These are phyloP conservation scores for Leptopilina myrica DNA, from an alignment of 2,888 invertebrate species.

Conservation along the genomic window DNA sequence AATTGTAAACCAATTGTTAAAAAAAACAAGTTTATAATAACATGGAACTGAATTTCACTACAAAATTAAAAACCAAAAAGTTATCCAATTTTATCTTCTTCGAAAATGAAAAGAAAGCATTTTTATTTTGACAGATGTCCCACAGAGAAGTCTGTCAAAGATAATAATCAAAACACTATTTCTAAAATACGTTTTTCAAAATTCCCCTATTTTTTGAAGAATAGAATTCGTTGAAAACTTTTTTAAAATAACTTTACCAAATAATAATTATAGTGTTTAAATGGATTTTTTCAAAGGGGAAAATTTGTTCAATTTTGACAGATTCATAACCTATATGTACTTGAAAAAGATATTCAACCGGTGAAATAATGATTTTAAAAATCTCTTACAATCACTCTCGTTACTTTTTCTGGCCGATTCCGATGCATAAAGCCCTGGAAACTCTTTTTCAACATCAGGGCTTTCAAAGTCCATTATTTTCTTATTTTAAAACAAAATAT, in stretches of 20 bases:
- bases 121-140: neutral
- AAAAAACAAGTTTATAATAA: too few relatives aligned
- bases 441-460: slow-evolving; percentile 93
- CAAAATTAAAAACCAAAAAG: too few relatives aligned
- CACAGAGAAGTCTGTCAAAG: neutral
- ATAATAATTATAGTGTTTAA: neutral
- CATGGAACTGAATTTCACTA: too few relatives aligned
- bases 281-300: neutral
- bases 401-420: slow-evolving; percentile 87
- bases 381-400: slow-evolving; percentile 88
- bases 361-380: slow-evolving; percentile 10
- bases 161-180: neutral
- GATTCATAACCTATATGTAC: slow-evolving; percentile 17
- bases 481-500: slow-evolving; percentile 2
- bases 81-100: too few relatives aligned
- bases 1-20: too few relatives aligned
- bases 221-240: neutral
- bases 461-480: slow-evolving; percentile 87
- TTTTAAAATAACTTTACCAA: neutral
- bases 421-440: slow-evolving; percentile 91
- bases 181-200: neutral
- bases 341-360: neutral
- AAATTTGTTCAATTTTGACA: neutral
- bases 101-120: neutral
- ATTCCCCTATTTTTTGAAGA: too few relatives aligned